Percentiles rank a stretch among this genome's conserved stretches.
These are phyloP conservation scores for Lipophrys pholis DNA, from an alignment of 2,113 vertebrate species.

Conservation along the genomic window DNA sequence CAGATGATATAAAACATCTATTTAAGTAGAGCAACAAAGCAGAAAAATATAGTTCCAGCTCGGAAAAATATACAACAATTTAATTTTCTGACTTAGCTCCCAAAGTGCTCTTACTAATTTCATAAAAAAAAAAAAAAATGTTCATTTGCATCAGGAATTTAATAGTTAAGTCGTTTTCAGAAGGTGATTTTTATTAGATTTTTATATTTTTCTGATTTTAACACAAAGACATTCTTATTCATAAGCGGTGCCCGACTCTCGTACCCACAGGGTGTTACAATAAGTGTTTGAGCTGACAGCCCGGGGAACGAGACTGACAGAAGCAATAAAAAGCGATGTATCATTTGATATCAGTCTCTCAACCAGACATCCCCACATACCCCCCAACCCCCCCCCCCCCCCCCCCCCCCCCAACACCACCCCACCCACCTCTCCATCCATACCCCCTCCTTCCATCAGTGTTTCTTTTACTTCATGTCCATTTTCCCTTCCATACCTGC, in stretches of 20 bases:
- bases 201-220: conserved; percentile 23
- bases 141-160: too few species aligned
- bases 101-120: too few species aligned
- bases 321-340: conserved; percentile 72
- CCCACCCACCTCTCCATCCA: conserved; percentile 3
- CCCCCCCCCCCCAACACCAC: background rate
- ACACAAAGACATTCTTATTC: conserved; percentile 31
- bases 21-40: too few species aligned
- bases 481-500: conserved; percentile 27
- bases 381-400: background rate
- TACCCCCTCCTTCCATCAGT: conserved; percentile 26
- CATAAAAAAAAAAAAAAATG: too few species aligned
- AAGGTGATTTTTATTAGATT: too few species aligned
- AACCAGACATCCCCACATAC: conserved; percentile 28
- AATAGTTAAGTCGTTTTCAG: too few species aligned
- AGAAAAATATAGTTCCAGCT: too few species aligned
- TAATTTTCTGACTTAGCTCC: too few species aligned
- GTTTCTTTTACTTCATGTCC: conserved; percentile 16
- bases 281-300: conserved; percentile 62
- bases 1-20: too few species aligned
- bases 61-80: too few species aligned
- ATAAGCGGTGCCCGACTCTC: conserved; percentile 28
- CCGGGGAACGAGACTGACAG: conserved; percentile 59
- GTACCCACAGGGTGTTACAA: conserved; percentile 52
- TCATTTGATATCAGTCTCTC: conserved; percentile 62